Base-by-base conservation (phyloP, 2,113 vertebrate species). In the Dasyprocta punctata region DNA sequence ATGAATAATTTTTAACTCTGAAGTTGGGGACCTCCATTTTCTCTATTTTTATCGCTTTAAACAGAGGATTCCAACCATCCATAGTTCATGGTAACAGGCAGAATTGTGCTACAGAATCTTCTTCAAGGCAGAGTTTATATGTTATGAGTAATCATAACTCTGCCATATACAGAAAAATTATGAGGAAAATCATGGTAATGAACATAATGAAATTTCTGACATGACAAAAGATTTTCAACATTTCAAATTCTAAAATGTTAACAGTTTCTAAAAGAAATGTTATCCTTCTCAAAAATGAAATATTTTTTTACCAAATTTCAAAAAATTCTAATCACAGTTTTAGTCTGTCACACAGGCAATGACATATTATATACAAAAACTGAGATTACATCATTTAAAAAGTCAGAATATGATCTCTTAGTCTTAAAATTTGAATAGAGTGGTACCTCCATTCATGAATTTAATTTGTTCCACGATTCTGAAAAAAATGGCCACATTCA, bases 221-320 rank as follows among this genome's bases (percentile, higher is more conserved):
- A 71, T 16, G 11, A 89, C 9, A 44, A 19, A 93, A 97, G 38
- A 82, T 61, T 22, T 65, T 83, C 44, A 78, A 87, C 33, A 92
- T 92, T 54, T 89, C 36, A 52, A 38, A 90, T 86, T 86, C 63
- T 95, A 13, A 65, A 87, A 95, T 95, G 33, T 86, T 60, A 82
- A 65, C 41, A 49, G 87, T 89, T 93, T 87, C n/a, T 92, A 8
- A 90, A 89, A 26, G 14, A 58, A 84, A 58, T 33, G 90, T 52
- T 92, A 38, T 75, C 38, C 86, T 92, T 95, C 44, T 93, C 6
- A 47, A 52, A 86, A 84, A 92, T 56, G 1, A 84, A 92, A 54
- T 38, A 67, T 73, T 93, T 1, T 0, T 56, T 8, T 20, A 89
- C 1, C 96, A 63, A 93, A 77, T 33, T 87, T 93, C 17, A 41